Evolutionary conservation across 2,113 vertebrate genomes (phyloP).

Genomic region (Peucedramus taeniatus): DNA sequence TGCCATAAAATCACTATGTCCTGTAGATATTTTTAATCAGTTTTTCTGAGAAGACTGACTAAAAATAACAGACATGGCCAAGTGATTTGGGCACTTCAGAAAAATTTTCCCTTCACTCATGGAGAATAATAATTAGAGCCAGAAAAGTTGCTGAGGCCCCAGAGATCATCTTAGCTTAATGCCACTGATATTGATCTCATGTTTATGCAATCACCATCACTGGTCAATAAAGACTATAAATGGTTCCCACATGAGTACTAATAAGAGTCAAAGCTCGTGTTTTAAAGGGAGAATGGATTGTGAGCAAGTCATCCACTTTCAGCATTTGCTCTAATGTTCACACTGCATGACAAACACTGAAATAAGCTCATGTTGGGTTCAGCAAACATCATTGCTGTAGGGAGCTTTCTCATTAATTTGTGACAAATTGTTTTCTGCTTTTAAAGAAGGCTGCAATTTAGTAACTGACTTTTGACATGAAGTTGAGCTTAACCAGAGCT

Average conservation of each 20-base stretch:
- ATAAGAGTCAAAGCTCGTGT: background rate
- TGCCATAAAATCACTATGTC: background rate
- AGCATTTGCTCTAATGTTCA: background rate
- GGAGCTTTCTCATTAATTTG: background rate
- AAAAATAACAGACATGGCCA: background rate
- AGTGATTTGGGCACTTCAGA: background rate
- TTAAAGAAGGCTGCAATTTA: background rate
- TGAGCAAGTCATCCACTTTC: background rate
- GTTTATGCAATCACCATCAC: background rate
- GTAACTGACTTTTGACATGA: background rate
- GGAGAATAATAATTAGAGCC: background rate
- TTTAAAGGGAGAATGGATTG: constrained; percentile 2
- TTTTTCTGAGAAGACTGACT: background rate
- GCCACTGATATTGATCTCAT: background rate
- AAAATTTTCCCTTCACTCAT: background rate
- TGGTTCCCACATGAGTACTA: background rate
- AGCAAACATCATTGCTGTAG: background rate
- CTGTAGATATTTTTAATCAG: background rate
- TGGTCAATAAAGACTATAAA: constrained; percentile 4
- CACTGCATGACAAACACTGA: background rate
- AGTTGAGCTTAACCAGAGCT: background rate
- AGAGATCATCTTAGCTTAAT: background rate
- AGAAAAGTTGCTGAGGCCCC: background rate
- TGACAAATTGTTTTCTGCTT: background rate
- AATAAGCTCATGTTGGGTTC: background rate